Percentiles rank a stretch among this genome's conserved stretches.
These are phyloP conservation scores for Steinernema feltiae DNA, from an alignment of 1,140 invertebrate genomes.

Conservation along the genomic window DNA sequence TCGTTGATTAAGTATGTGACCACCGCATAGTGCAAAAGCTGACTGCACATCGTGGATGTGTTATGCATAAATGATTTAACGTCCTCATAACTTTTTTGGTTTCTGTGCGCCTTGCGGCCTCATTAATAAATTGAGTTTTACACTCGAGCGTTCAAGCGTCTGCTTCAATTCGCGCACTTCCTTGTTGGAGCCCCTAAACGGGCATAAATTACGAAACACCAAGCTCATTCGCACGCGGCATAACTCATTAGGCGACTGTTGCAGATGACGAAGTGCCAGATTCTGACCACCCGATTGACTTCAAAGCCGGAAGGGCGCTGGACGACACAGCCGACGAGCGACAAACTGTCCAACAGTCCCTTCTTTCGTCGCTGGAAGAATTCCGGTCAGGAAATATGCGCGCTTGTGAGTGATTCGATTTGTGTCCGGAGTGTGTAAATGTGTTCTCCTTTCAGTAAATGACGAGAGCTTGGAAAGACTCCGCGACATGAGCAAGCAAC, in stretches of 20 bases:
- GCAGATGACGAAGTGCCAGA: background rate
- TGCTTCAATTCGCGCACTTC: background rate
- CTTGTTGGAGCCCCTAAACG: background rate
- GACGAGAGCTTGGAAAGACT: background rate
- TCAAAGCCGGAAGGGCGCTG: background rate
- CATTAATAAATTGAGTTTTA: conserved; percentile 10
- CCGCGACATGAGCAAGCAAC: background rate
- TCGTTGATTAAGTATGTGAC: background rate
- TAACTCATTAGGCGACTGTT: background rate
- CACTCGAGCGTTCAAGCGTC: background rate
- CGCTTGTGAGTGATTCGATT: background rate
- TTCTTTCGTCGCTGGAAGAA: background rate
- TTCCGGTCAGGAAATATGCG: background rate
- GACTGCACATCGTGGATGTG: background rate
- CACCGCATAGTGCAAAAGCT: background rate
- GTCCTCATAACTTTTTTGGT: conserved; percentile 9
- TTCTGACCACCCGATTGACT: too few species aligned
- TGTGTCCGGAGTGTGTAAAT: background rate
- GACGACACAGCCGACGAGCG: background rate
- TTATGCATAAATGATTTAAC: conserved; percentile 5
- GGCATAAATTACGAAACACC: background rate
- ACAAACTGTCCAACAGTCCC: background rate
- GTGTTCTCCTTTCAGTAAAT: background rate
- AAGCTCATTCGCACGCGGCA: background rate
- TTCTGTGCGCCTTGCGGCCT: background rate